Evolutionary conservation across 2,888 invertebrate genomes (phyloP).

Genomic region (Caenorhabditis macrosperma): DNA sequence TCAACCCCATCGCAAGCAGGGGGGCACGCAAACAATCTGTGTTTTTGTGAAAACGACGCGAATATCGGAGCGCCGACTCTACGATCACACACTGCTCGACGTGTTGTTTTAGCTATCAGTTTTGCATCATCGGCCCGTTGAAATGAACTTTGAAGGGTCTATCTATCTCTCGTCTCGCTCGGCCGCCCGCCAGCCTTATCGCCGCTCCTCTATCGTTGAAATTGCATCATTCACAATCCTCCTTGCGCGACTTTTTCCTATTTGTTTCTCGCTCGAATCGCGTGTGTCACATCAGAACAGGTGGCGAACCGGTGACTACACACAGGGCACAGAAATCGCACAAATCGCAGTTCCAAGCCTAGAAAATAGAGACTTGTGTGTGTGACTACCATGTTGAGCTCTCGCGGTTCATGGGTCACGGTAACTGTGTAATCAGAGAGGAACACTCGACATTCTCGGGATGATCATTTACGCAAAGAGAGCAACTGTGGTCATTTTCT

Average conservation of each 20-base stretch:
- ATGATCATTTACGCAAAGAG: conserved; percentile 39
- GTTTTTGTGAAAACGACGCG: conserved; percentile 47
- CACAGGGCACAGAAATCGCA: conserved; percentile 21
- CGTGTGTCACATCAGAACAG: conserved; percentile 11
- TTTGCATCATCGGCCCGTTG: conserved; percentile 38
- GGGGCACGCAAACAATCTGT: conserved; percentile 46
- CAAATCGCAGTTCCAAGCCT: background rate
- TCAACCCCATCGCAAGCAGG: conserved; percentile 3
- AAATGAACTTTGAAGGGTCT: conserved; percentile 31
- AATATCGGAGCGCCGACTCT: conserved; percentile 20
- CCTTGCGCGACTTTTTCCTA: conserved; percentile 23
- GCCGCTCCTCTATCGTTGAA: conserved; percentile 33
- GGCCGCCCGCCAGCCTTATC: conserved; percentile 27
- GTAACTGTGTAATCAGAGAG: background rate
- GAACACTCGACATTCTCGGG: conserved; percentile 25
- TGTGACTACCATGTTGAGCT: no score
- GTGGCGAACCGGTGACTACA: conserved; percentile 17
- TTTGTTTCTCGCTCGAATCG: conserved; percentile 22
- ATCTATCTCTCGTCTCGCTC: conserved; percentile 21
- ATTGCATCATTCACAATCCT: conserved; percentile 45
- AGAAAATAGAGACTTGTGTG: background rate
- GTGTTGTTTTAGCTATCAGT: conserved; percentile 27
- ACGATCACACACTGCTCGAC: conserved; percentile 6
- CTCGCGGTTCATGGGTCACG: no score
- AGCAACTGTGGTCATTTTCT: conserved; percentile 44